Evolutionary conservation across 2,113 vertebrate species (phyloP).

Genomic region (Apeltes quadracus): DNA sequence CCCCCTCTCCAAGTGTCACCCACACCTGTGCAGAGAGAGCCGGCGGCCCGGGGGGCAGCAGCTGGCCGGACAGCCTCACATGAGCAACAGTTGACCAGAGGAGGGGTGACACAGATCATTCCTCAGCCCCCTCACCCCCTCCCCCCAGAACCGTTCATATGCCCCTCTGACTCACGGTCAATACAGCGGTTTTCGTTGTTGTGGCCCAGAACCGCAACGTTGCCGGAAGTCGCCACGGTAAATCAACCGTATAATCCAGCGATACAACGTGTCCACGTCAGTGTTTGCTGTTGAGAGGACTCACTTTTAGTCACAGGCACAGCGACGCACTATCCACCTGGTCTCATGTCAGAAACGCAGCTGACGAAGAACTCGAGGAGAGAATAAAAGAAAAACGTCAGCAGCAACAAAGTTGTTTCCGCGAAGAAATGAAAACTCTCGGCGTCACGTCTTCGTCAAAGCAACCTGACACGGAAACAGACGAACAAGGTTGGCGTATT

Average conservation of each 20-base stretch:
- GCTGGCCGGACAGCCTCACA: slow-evolving; percentile 41
- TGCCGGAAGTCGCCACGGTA: not conserved
- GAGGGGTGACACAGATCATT: not conserved
- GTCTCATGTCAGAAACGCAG: slow-evolving; percentile 55
- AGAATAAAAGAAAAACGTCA: not conserved
- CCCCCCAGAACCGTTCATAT: slow-evolving; percentile 39
- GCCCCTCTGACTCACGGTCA: slow-evolving; percentile 29
- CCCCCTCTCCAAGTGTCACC: slow-evolving; percentile 50
- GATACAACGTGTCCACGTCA: rapidly evolving
- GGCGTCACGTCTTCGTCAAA: not conserved
- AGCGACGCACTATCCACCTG: slow-evolving; percentile 52
- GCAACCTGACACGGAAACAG: not conserved
- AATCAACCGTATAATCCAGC: not conserved
- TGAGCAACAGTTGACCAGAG: slow-evolving; percentile 6
- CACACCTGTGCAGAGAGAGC: slow-evolving; percentile 49
- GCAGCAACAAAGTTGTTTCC: slow-evolving; percentile 53
- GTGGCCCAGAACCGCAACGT: slow-evolving; percentile 17
- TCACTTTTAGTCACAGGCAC: slow-evolving; percentile 28
- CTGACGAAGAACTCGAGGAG: not conserved
- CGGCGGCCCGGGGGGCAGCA: slow-evolving; percentile 37
- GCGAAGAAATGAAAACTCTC: slow-evolving; percentile 18
- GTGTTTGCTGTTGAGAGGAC: not conserved
- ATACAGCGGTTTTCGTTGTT: slow-evolving; percentile 34
- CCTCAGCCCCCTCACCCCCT: not conserved
- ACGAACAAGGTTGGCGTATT: too few species aligned